Evolutionary conservation across 2,888 invertebrate genomes (phyloP), one percentile per base, ranked within the genome.

Genomic region (Galeopsomyia nigrocyanea): DNA sequence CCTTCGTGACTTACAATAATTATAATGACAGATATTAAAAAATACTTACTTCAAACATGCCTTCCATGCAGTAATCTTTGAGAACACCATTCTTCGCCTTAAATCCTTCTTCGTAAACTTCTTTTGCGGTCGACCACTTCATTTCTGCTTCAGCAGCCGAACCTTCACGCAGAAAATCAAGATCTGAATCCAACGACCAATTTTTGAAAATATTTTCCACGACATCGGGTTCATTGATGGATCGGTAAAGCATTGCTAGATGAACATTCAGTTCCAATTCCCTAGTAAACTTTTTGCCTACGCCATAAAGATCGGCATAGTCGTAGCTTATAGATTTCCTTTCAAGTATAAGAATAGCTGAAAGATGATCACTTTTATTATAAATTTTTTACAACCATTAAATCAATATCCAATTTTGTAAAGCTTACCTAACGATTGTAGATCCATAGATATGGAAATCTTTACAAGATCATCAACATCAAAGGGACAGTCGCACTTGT

Each of bases 211-310:
- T 90, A 21, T 90, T 89, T 68, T 88, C 87, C 0, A 92, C 89
- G 14, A 90, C 86, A 80, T 93, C 92, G 83, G 88, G 88, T 77
- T 92, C 91, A 57, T 90, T 88, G 77, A 92, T 83, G 16, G 90
- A 89, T 81, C 90, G 89, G 82, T 93, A 92, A 60, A 93, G 85
- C 76, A 87, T 87, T 0, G 89, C 88, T 19, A 90, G 80, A 78
- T 89, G 87, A 1, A 89, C 39, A 39, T 76, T 89, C 90, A 90
- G 74, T 84, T 80, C 16, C 67, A 51, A 46, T 10, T 26, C 9
- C 17, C 26, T 17, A 7, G 19, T 17, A 10, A 53, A 9, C n/a
- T 17, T 53, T 53, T 53, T 7, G 53, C 10, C n/a, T 53, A n/a
- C 10, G 16, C 39, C 10, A 10, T 39, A 39, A 39, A 39, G 39